Conservation (phyloP, 2,888 invertebrate species). For the Laothoe populi region DNA sequence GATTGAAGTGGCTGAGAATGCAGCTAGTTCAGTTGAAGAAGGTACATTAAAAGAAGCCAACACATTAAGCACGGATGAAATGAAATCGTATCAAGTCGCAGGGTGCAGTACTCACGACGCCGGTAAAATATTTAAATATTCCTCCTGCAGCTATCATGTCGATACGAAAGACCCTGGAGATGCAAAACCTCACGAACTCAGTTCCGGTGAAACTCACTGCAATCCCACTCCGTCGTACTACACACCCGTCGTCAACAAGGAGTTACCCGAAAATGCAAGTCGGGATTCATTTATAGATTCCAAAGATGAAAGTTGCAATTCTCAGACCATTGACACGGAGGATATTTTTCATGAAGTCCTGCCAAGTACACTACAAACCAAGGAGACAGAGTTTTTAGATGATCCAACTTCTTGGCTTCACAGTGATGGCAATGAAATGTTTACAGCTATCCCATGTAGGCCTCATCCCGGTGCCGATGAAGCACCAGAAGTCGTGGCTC, state of each 20-base stretch:
- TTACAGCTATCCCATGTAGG: constrained; percentile 2
- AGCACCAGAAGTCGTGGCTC: neutral
- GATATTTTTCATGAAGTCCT: too few relatives aligned
- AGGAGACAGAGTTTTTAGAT: neutral
- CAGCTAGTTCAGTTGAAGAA: neutral
- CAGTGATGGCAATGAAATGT: neutral
- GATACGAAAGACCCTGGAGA: neutral
- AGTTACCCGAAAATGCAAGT: neutral
- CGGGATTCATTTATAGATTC: neutral
- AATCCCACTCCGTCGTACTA: neutral
- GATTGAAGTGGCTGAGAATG: constrained; percentile 13
- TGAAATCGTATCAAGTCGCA: neutral
- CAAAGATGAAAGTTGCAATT: neutral
- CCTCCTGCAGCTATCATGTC: constrained; percentile 6
- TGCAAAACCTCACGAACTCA: neutral
- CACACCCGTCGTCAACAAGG: neutral
- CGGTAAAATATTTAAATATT: neutral
- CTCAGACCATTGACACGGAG: neutral
- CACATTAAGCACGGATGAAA: neutral
- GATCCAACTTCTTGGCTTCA: neutral
- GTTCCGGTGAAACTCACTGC: neutral
- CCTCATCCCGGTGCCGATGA: neutral
- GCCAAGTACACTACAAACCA: neutral
- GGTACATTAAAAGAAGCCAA: neutral
- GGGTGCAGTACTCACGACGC: neutral